phyloP scores from a whole-genome alignment of 2,113 vertebrate genomes.

The chimpanzee (Pan troglodytes) region NHGRI_mPanTro3-v2.1_pri NC_072404.2:108915001-108915500 shows the following conservation, averaged over 20 bases:
- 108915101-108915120: no score
- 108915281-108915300: not conserved
- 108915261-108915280: not conserved
- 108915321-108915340: not conserved
- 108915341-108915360: not conserved
- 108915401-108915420: not conserved
- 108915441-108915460: not conserved
- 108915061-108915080: not conserved
- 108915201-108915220: not conserved
- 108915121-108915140: no score
- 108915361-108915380: not conserved
- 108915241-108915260: not conserved
- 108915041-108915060: not conserved
- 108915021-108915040: not conserved
- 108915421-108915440: not conserved
- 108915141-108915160: no score
- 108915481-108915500: slow-evolving; percentile 24
- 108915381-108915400: not conserved
- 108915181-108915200: no score
- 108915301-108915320: not conserved
- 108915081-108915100: no score
- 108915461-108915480: not conserved
- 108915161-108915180: no score
- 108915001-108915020: not conserved
- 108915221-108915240: not conserved